These are phyloP conservation scores for Holacanthus passer DNA, from an alignment of 2,113 vertebrate species.

Conservation along the genomic window DNA sequence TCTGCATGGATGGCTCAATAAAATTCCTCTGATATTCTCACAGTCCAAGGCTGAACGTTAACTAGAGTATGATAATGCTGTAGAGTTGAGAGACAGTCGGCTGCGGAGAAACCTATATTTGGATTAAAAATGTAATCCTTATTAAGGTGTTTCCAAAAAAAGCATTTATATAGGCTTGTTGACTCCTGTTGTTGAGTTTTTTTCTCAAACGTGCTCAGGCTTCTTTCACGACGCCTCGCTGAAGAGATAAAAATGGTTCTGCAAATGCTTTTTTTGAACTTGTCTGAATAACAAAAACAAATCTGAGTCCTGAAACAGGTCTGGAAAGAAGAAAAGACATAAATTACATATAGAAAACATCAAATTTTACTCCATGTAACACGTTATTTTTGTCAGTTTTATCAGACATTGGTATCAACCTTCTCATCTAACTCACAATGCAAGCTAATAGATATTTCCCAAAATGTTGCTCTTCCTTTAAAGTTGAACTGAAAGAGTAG, in stretches of 20 bases:
- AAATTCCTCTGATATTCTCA: conserved; percentile 2
- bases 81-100: background rate
- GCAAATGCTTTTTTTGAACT: background rate
- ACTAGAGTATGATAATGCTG: conserved; percentile 43
- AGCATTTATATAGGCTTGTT: background rate
- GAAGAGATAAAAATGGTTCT: background rate
- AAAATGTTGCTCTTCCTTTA: background rate
- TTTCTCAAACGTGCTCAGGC: background rate
- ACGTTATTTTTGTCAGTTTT: too few species aligned
- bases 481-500: background rate
- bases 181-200: background rate
- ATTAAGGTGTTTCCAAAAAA: background rate
- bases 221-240: background rate
- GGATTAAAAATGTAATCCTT: background rate
- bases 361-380: too few species aligned
- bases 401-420: background rate
- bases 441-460: background rate
- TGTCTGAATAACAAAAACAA: background rate
- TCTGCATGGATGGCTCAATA: conserved; percentile 28
- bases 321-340: background rate
- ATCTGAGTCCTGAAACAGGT: background rate
- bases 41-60: conserved; percentile 2
- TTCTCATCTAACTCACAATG: background rate
- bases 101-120: conserved; percentile 11
- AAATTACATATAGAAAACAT: too few species aligned